Conservation (phyloP, 2,113 vertebrate genomes). For the Macrotus californicus region DNA sequence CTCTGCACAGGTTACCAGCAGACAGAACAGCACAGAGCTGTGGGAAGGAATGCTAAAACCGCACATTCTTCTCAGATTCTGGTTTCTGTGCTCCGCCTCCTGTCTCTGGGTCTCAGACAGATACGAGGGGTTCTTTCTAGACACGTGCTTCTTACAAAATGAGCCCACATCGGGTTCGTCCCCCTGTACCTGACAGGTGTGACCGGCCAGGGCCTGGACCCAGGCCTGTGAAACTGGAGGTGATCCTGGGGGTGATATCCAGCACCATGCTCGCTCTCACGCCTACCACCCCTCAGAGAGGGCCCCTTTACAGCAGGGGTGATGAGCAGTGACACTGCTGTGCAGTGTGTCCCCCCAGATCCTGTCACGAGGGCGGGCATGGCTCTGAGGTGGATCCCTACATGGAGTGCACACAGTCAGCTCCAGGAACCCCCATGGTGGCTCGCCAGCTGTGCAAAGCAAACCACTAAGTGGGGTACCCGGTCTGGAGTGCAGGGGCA, state of each 20-base stretch:
- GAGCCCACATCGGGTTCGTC: background rate
- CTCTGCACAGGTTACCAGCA: background rate
- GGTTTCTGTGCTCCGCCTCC: background rate
- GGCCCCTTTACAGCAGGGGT: background rate
- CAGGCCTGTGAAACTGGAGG: background rate
- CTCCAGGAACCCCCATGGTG: background rate
- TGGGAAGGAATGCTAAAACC: background rate
- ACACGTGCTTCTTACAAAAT: background rate
- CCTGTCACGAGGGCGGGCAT: background rate
- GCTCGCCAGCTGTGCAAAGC: background rate
- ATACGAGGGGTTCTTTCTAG: background rate
- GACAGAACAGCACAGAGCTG: background rate
- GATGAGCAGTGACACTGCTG: background rate
- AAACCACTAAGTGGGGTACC: background rate
- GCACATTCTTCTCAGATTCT: background rate
- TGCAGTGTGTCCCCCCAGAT: too few relatives aligned
- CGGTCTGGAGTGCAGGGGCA: rapidly evolving
- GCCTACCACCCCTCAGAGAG: rapidly evolving
- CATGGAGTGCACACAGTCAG: background rate
- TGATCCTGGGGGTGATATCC: rapidly evolving
- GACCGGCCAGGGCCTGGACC: background rate
- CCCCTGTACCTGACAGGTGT: background rate
- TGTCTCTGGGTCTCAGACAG: background rate
- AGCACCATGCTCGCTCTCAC: rapidly evolving
- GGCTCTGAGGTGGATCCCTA: too few relatives aligned